Conservation (phyloP, 2,888 invertebrate genomes). For the Belgica antarctica region DNA sequence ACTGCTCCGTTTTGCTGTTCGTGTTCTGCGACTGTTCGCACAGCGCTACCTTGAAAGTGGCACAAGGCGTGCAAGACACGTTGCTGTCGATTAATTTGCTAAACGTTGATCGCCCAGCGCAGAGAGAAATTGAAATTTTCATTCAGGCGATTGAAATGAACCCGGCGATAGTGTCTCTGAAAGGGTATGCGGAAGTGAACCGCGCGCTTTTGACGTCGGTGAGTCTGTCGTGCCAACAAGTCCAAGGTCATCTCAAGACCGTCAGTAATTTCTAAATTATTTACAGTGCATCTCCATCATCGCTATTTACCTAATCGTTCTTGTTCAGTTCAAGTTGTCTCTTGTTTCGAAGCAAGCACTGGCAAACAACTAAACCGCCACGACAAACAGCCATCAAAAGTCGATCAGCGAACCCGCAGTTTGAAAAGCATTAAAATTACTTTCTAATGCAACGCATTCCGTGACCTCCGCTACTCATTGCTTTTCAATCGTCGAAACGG, state of each 20-base stretch:
- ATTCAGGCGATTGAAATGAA: conserved; percentile 69
- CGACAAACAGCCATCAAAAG: too few relatives aligned
- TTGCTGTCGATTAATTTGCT: conserved; percentile 61
- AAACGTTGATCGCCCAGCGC: conserved; percentile 61
- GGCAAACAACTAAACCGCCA: too few relatives aligned
- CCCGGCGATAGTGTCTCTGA: conserved; percentile 66
- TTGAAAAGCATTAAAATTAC: too few relatives aligned
- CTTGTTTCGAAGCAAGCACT: conserved; percentile 48
- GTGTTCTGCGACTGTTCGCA: conserved; percentile 69
- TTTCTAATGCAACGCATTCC: too few relatives aligned
- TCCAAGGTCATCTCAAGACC: background rate
- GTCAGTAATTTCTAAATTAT: conserved; percentile 42
- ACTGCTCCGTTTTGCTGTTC: conserved; percentile 62
- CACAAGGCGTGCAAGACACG: conserved; percentile 63
- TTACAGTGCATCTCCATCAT: conserved; percentile 65
- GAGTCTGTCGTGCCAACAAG: conserved; percentile 40
- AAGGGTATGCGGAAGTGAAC: conserved; percentile 66
- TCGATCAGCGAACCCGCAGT: too few relatives aligned
- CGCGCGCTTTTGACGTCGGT: conserved; percentile 65
- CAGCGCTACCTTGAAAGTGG: conserved; percentile 63
- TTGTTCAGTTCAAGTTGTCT: conserved; percentile 66
- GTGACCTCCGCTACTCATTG: too few relatives aligned
- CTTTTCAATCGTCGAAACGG: too few relatives aligned
- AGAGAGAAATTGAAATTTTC: conserved; percentile 67
- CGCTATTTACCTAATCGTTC: conserved; percentile 64